A percentile compares a stretch with the other conserved stretches of the same genome.
Conservation (phyloP, 2,888 invertebrate genomes). For the Formica aserva region DNA sequence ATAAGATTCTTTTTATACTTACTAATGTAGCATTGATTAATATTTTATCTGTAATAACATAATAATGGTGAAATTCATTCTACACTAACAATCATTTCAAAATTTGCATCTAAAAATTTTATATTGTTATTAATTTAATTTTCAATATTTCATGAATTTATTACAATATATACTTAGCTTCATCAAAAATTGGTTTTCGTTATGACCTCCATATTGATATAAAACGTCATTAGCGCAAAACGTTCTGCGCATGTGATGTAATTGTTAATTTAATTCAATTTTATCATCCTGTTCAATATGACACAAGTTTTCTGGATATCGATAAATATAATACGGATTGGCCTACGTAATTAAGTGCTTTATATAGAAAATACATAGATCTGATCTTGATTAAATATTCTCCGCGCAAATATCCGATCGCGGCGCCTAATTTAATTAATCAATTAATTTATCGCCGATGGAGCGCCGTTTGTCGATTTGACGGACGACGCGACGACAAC, state of each 20-base stretch:
- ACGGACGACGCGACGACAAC: conserved; percentile 36
- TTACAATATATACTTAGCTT: conserved; percentile 4
- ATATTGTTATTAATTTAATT: conserved; percentile 19
- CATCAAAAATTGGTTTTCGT: conserved; percentile 23
- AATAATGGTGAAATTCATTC: conserved; percentile 2
- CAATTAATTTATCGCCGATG: conserved; percentile 55
- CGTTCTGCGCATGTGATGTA: neutral
- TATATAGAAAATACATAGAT: conserved; percentile 22
- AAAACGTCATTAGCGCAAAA: neutral
- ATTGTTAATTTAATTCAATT: conserved; percentile 40
- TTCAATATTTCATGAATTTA: conserved; percentile 35
- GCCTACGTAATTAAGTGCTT: conserved; percentile 39
- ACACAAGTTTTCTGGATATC: conserved; percentile 20
- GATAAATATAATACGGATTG: conserved; percentile 28
- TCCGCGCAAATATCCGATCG: neutral
- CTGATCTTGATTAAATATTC: conserved; percentile 40
- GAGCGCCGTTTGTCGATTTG: conserved; percentile 53
- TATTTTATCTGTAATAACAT: neutral
- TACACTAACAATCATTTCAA: neutral
- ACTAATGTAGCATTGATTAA: neutral
- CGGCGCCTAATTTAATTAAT: conserved; percentile 39
- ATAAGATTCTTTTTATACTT: neutral
- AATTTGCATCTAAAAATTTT: neutral
- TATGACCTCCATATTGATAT: conserved; percentile 21
- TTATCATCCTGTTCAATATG: conserved; percentile 40